Conservation (phyloP, 1,140 invertebrate species). For the Augochlora pura region DNA sequence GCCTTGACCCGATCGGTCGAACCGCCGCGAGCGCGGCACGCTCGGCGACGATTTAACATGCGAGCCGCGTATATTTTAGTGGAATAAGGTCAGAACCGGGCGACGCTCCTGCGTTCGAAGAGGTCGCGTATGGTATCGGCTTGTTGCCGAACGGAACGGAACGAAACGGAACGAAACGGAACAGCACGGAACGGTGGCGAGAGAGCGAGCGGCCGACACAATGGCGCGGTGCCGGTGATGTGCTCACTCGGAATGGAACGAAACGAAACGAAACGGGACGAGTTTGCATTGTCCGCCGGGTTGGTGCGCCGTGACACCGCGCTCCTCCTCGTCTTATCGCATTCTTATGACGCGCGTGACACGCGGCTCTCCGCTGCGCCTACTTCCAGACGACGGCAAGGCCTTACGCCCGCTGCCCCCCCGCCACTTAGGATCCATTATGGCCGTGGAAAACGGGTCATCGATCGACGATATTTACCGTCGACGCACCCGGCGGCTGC, state of each 20-base stretch:
- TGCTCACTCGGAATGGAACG: slow-evolving; percentile 55
- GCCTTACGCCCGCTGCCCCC: not conserved
- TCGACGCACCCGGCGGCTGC: not conserved
- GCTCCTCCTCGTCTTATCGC: slow-evolving; percentile 69
- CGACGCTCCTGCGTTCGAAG: slow-evolving; percentile 59
- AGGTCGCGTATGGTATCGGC: slow-evolving; percentile 61
- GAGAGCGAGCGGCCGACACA: slow-evolving; percentile 60
- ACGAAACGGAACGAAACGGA: slow-evolving; percentile 11
- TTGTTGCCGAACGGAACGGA: slow-evolving; percentile 33
- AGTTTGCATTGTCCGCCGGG: slow-evolving; percentile 58
- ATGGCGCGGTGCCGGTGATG: slow-evolving; percentile 54
- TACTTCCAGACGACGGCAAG: slow-evolving; percentile 31
- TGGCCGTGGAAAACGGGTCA: slow-evolving; percentile 39
- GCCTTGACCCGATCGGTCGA: slow-evolving; percentile 68
- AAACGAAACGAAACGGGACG: slow-evolving; percentile 55
- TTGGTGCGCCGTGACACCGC: slow-evolving; percentile 54
- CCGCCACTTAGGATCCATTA: slow-evolving; percentile 38
- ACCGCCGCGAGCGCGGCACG: slow-evolving; percentile 28
- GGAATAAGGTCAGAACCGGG: slow-evolving; percentile 74
- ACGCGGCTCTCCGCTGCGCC: slow-evolving; percentile 44
- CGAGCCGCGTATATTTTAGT: slow-evolving; percentile 72
- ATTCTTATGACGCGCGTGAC: slow-evolving; percentile 76
- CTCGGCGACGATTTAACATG: slow-evolving; percentile 65
- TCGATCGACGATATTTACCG: not conserved
- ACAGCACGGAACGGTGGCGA: too few relatives aligned